Base-by-base conservation (phyloP, 2,797 vertebrate genomes). In the Parambassis ranga region DNA sequence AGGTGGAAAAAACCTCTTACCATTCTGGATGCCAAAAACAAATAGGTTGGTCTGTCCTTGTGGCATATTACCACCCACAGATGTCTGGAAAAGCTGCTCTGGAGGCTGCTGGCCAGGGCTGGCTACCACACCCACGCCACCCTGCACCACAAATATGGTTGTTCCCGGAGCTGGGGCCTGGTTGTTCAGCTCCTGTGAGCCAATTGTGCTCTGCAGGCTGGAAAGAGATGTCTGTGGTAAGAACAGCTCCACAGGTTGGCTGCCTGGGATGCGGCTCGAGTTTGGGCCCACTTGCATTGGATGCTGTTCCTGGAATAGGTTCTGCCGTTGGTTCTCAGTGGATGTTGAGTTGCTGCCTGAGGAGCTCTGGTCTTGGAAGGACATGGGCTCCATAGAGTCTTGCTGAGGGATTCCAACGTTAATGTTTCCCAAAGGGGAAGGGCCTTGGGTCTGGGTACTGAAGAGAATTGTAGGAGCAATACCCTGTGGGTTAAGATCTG, bases 1-100 rank as follows among this genome's bases (percentile, higher is more conserved):
- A 36, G 4, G 35, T 5, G 3, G 33, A 2, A 11, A 51, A 56
- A 48, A 56, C 20, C 8, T 75, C 89, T 97, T 91, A 98, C 98
- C 96, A 65, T 94, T 96, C 41, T 97, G 96, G 84, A 99, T 95
- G 82, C 96, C 96, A 59, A 98, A 98, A 43, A 98, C 93, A 91
- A 98, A 99, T 81, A 99, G 91, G 86, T 93, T 95, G 62, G 96
- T 83, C 4, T 94, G 94, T 14, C 93, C 92, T 60, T 95, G 91
- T 77, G 95, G 93, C 75, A 98, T 94, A 43, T 91, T 87, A 16
- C 94, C 91, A 50, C 92, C 93, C 2, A 96, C 90, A 0, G 92
- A 46, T 7, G 91, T 94, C 85, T 96, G 96, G 86, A 98, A 99
- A 61, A 98, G 92, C 82, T 95, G 63, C 63, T 94, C 86, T 10